Conservation (phyloP, 2,113 vertebrate species). For the Periophthalmus modestus region DNA sequence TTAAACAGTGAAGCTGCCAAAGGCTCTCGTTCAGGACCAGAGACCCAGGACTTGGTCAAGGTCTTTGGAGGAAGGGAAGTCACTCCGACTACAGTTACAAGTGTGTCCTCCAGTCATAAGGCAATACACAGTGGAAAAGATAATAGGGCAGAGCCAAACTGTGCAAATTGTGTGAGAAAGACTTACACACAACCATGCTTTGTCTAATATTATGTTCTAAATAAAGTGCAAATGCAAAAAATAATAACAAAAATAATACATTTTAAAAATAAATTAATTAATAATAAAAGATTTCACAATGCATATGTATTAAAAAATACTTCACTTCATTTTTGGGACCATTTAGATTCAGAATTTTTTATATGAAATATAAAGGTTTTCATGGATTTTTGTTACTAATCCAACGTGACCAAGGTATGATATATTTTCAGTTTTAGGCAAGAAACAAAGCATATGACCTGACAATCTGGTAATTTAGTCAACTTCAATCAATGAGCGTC, state of each 20-base stretch:
- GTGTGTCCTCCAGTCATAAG: constrained; percentile 33
- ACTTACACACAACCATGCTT: background rate
- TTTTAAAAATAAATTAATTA: too few relatives aligned
- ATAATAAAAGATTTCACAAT: too few relatives aligned
- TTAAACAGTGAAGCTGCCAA: background rate
- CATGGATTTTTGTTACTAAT: too few relatives aligned
- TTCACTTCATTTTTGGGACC: too few relatives aligned
- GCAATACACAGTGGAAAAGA: constrained; percentile 10
- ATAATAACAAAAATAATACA: too few relatives aligned
- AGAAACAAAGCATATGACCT: background rate
- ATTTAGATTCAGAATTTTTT: too few relatives aligned
- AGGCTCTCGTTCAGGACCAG: background rate
- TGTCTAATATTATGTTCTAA: background rate
- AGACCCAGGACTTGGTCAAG: constrained; percentile 27
- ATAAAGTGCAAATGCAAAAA: too few relatives aligned
- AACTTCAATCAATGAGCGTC: background rate
- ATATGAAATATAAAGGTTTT: too few relatives aligned
- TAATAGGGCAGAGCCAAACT: background rate
- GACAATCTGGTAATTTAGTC: background rate
- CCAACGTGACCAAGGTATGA: too few relatives aligned
- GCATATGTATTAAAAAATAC: too few relatives aligned
- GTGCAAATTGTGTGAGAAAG: background rate
- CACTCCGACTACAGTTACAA: constrained; percentile 38
- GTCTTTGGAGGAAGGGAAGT: constrained; percentile 6
- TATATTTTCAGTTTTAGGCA: too few relatives aligned